Conservation (phyloP, 2,797 vertebrate genomes). For the Heteromormyrus szaboi region DNA sequence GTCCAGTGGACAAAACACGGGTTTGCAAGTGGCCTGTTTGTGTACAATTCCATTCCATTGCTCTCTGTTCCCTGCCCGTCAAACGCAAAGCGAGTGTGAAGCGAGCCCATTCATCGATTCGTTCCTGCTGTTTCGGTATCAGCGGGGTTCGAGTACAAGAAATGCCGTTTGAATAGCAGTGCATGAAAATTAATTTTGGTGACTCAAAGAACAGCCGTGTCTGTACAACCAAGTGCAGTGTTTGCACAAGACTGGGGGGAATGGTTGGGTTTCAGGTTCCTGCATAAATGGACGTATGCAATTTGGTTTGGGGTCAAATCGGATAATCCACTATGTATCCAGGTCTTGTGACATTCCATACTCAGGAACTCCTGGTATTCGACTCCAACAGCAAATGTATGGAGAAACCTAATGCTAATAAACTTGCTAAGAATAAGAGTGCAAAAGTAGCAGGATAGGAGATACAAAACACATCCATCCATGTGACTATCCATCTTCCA, state of each 20-base stretch:
- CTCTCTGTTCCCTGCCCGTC: not conserved
- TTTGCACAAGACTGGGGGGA: not conserved
- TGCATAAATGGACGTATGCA: not conserved
- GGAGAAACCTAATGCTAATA: not conserved
- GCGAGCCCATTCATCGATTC: not conserved
- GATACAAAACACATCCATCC: not conserved
- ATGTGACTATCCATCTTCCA: not conserved
- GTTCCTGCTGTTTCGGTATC: not conserved
- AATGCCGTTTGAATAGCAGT: not conserved
- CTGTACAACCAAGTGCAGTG: not conserved
- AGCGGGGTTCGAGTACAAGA: not conserved
- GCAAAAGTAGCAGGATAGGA: not conserved
- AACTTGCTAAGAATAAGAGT: not conserved
- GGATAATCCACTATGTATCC: not conserved
- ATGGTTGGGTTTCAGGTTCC: not conserved
- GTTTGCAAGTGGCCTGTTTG: not conserved
- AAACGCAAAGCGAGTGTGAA: not conserved
- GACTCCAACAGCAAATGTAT: not conserved
- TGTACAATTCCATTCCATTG: not conserved
- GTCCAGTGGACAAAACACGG: not conserved
- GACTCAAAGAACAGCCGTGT: not conserved
- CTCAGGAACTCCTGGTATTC: not conserved
- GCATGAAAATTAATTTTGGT: slow-evolving; percentile 10
- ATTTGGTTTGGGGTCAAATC: not conserved
- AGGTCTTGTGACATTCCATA: not conserved